Base-by-base conservation (phyloP, 2,113 vertebrate genomes). In the Trematocara zebra region DNA sequence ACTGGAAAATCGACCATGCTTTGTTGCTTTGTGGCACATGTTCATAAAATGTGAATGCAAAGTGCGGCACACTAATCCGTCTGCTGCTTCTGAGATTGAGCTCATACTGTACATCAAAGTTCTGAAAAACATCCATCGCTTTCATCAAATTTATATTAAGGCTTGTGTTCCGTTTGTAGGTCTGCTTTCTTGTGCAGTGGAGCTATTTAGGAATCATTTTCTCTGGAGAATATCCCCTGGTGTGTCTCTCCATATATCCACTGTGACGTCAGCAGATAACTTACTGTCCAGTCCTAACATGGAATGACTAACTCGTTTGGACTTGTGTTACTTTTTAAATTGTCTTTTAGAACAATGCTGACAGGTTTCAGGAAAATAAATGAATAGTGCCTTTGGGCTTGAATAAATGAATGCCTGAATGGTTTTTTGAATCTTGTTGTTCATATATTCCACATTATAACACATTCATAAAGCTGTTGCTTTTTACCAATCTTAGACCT, bases 121-220 rank as follows among this genome's bases (percentile, higher is more conserved):
- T 89, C 49, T 33, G 37, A 67, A 90, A 91, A 91, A 91, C 79
- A 91, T 93, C 86, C 54, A 74, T 42, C 44, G 85, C 84, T 89
- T 94, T 95, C 89, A 94, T 94, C 69, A 92, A 89, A 91, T 91
- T 93, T 86, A 92, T 92, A 94, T 90, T 80, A 91, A 90, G 26
- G 87, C 74, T 52, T 81, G 74, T 84, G 72, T 90, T 92, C 84
- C 56, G 61, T 89, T 93, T 95, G 89, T 84, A 91, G 87, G 57
- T 33, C 61, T 11, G 28, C 61, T 89, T 91, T 91, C 76, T 87
- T 86, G 40, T 87, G 56, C 78, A 78, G 84, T 51, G 18, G 80
- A 90, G 83, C 82, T 92, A 90, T 94, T 93, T 88, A 91, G 86
- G 89, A 92, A 90, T 82, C 53, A 8, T 88, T 92, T 37, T 92